These are phyloP conservation scores for Tragopan temminckii DNA, from an alignment of 2,797 vertebrate genomes.

Conservation along the genomic window DNA sequence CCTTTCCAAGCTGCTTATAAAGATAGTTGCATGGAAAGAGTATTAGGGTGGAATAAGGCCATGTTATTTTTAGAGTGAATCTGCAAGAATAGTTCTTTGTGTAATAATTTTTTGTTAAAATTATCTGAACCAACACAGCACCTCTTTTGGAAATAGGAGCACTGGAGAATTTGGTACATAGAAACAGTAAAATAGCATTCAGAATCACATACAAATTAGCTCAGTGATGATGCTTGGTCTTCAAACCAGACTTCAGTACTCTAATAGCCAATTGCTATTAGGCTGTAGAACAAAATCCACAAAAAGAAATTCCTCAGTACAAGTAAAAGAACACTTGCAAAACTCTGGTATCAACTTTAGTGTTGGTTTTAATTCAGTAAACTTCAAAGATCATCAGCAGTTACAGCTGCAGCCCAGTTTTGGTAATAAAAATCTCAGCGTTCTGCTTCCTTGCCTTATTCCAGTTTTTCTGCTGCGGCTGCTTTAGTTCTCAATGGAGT, in stretches of 20 bases:
- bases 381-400: background rate
- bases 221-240: background rate
- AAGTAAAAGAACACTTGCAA: background rate
- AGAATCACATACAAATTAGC: background rate
- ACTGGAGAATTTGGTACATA: background rate
- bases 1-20: slow-evolving; percentile 17
- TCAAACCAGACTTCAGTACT: background rate
- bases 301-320: background rate
- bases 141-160: background rate
- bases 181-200: background rate
- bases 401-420: background rate
- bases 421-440: background rate
- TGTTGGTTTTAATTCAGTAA: background rate
- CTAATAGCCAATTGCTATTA: background rate
- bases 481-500: background rate
- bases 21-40: background rate
- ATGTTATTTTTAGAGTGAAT: slow-evolving; percentile 1
- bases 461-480: background rate
- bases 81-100: background rate
- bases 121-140: background rate
- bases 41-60: background rate
- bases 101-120: background rate
- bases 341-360: background rate
- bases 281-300: background rate
- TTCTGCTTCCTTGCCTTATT: background rate